phyloP scores from a whole-genome alignment of 2,113 vertebrate species.

The Morone chrysops region DNA sequence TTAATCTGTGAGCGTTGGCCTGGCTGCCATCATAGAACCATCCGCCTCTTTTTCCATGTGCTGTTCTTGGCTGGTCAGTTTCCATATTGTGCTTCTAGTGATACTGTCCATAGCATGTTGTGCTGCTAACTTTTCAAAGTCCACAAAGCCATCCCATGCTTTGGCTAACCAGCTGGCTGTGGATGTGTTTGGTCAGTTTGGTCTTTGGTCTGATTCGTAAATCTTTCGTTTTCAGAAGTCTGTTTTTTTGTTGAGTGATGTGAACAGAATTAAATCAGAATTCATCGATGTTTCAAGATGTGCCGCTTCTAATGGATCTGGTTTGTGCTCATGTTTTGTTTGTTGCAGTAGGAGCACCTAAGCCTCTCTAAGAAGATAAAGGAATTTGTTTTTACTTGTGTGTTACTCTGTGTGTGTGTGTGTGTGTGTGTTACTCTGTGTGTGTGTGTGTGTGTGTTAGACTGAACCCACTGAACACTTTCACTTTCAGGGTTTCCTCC shows the following conservation, averaged over 20 bases:
- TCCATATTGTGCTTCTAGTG: slow-evolving; percentile 51
- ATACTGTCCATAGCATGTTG: slow-evolving; percentile 60
- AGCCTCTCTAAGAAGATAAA: neutral
- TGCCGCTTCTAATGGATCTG: slow-evolving; percentile 31
- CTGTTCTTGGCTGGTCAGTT: slow-evolving; percentile 46
- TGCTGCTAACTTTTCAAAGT: slow-evolving; percentile 36
- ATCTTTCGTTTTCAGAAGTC: slow-evolving; percentile 11
- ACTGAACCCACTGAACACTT: no score
- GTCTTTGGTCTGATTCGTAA: slow-evolving; percentile 19
- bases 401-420: slow-evolving; percentile 17
- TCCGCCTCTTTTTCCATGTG: slow-evolving; percentile 45
- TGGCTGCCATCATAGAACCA: slow-evolving; percentile 50
- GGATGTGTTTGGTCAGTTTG: slow-evolving; percentile 34
- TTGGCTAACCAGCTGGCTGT: slow-evolving; percentile 38
- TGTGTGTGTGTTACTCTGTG: slow-evolving; percentile 31
- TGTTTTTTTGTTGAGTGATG: slow-evolving; percentile 19
- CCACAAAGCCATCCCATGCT: slow-evolving; percentile 63
- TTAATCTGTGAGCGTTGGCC: slow-evolving; percentile 12
- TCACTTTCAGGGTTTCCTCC: no score
- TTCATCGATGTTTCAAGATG: neutral
- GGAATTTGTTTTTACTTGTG: neutral
- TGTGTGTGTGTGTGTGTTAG: slow-evolving; percentile 16
- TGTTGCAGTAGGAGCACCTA: slow-evolving; percentile 1
- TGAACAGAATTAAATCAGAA: slow-evolving; percentile 39
- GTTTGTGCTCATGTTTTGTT: slow-evolving; percentile 47